Conservation (phyloP, 2,888 invertebrate species). For the Drosophila antonietae region DNA sequence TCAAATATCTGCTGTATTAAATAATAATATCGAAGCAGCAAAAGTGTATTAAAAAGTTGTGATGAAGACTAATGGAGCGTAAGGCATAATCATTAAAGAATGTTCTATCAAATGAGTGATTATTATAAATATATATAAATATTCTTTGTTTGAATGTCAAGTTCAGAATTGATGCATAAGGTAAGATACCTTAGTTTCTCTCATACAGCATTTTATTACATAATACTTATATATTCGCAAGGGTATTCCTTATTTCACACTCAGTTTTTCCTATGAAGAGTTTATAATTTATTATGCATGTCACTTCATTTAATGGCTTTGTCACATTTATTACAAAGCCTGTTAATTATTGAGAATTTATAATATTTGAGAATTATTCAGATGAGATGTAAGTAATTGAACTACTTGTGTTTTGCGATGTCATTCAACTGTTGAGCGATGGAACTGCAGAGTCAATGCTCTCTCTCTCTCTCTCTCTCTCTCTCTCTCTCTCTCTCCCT, state of each 20-base stretch:
- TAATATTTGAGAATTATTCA: slow-evolving; percentile 9
- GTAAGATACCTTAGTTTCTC: too few species aligned
- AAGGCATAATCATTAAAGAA: neutral
- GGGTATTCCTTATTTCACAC: neutral
- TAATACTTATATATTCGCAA: neutral
- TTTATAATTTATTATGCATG: slow-evolving; percentile 1
- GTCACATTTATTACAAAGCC: slow-evolving; percentile 8
- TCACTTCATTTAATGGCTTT: slow-evolving; percentile 17
- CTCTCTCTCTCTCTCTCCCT: neutral
- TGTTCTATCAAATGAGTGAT: neutral
- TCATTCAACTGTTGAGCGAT: neutral
- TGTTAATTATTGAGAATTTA: slow-evolving; percentile 7
- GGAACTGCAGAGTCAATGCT: slow-evolving; percentile 8
- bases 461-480: neutral
- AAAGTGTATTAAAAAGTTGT: neutral
- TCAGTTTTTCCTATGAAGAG: neutral
- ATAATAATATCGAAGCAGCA: neutral
- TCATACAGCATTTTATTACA: too few species aligned
- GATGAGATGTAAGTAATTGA: slow-evolving; percentile 5
- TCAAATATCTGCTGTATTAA: neutral
- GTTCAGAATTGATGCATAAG: too few species aligned
- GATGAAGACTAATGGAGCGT: neutral
- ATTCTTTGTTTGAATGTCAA: too few species aligned
- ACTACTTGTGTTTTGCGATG: slow-evolving; percentile 1
- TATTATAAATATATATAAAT: neutral